Percentiles rank a stretch among this genome's conserved stretches.
Conservation (phyloP, 1,140 invertebrate species). For the Hylaeus anthracinus region DNA sequence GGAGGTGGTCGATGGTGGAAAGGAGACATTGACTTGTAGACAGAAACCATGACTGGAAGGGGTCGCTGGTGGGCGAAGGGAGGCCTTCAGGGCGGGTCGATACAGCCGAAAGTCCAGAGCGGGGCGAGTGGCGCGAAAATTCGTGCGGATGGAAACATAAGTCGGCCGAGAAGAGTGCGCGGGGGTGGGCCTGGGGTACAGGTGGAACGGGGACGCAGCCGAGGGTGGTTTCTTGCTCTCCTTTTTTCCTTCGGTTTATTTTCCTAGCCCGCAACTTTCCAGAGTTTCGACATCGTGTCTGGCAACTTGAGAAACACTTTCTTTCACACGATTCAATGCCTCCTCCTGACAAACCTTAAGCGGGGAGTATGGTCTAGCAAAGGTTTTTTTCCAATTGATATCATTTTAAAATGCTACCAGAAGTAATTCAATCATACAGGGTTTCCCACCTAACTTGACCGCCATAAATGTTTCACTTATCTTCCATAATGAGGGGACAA, state of each 20-base stretch:
- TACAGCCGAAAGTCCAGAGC: constrained; percentile 75
- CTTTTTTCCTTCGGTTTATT: constrained; percentile 21
- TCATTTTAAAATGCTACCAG: too few species aligned
- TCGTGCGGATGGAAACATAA: constrained; percentile 56
- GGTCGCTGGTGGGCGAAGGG: constrained; percentile 33
- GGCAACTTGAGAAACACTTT: background rate
- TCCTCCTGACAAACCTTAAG: too few species aligned
- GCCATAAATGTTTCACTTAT: too few species aligned
- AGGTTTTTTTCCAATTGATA: too few species aligned
- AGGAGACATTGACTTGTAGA: constrained; percentile 49
- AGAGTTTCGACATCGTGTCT: background rate
- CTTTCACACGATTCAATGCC: constrained; percentile 15
- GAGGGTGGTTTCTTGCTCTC: constrained; percentile 22
- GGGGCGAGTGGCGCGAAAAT: constrained; percentile 63
- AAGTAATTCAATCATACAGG: too few species aligned
- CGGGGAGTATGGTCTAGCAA: too few species aligned
- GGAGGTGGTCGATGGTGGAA: constrained; percentile 39
- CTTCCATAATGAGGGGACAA: too few species aligned
- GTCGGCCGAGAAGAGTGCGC: constrained; percentile 9
- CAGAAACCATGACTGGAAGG: constrained; percentile 38
- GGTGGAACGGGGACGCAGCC: constrained; percentile 7
- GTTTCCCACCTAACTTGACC: too few species aligned
- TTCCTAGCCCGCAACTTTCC: background rate
- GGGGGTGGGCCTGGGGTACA: constrained; percentile 15
- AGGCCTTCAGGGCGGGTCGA: constrained; percentile 69